Evolutionary conservation across 37 sponge, comb jelly and placozoan genomes (phyloP).

Genomic region (Mnemiopsis leidyi): DNA sequence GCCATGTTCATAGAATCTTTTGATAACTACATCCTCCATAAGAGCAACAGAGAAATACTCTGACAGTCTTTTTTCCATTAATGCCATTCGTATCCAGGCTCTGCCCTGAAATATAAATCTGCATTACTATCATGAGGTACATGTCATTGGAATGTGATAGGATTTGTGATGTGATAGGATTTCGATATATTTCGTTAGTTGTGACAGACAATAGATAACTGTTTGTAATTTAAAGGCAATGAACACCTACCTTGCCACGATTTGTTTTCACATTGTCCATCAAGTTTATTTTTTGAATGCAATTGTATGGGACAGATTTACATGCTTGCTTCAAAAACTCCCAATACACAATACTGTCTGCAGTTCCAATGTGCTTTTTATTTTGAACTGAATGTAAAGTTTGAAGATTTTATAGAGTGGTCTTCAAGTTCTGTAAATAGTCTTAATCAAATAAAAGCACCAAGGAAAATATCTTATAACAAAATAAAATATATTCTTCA

Average conservation of each 20-base stretch:
- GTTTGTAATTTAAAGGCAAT: not conserved
- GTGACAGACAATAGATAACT: too few relatives aligned
- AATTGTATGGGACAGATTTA: slow-evolving; percentile 66
- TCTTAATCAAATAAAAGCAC: too few relatives aligned
- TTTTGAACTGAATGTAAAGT: not conserved
- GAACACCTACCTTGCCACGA: slow-evolving; percentile 69
- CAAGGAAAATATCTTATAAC: too few relatives aligned
- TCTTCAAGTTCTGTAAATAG: not conserved
- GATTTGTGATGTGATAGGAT: too few relatives aligned
- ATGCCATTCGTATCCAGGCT: slow-evolving; percentile 69
- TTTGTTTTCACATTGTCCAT: slow-evolving; percentile 63
- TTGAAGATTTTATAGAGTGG: not conserved
- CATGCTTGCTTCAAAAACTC: slow-evolving; percentile 63
- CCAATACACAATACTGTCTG: slow-evolving; percentile 57
- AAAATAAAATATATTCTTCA: too few relatives aligned
- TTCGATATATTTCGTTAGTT: too few relatives aligned
- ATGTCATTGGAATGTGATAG: too few relatives aligned
- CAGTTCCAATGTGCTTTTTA: not conserved
- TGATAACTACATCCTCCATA: not conserved
- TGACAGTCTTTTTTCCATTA: slow-evolving; percentile 68
- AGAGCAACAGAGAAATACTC: slow-evolving; percentile 62
- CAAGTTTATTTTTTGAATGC: slow-evolving; percentile 49
- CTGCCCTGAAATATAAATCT: slow-evolving; percentile 62
- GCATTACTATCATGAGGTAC: too few relatives aligned
- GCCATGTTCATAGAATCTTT: slow-evolving; percentile 19